Percentiles rank a stretch among this genome's conserved stretches.
Conservation (phyloP, 2,888 invertebrate genomes). For the Microctonus brassicae region DNA sequence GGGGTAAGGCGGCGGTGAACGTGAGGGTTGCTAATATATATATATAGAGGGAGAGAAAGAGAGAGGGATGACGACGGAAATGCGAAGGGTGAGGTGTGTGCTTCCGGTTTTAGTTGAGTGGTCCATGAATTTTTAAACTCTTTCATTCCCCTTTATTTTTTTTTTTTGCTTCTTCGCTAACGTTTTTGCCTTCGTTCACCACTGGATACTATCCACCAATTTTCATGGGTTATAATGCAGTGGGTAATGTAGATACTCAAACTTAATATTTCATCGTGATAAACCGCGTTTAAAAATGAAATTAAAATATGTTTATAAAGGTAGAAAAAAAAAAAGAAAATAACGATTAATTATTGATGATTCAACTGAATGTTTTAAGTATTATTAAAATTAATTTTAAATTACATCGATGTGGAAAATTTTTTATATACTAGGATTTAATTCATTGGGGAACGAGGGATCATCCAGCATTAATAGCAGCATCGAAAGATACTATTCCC, state of each 20-base stretch:
- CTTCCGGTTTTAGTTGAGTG: conserved; percentile 63
- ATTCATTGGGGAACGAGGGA: conserved; percentile 2
- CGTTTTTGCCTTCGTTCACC: not conserved
- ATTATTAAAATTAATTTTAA: not conserved
- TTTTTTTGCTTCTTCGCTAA: conserved; percentile 12
- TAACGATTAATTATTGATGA: not conserved
- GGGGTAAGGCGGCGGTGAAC: not conserved
- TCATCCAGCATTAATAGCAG: conserved; percentile 27
- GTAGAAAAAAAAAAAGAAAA: too few relatives aligned
- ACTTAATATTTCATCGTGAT: not conserved
- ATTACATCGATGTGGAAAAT: not conserved
- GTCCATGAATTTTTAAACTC: conserved; percentile 63
- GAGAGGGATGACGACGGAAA: conserved; percentile 6
- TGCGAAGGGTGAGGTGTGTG: conserved; percentile 40
- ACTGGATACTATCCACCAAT: not conserved
- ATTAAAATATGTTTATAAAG: too few relatives aligned
- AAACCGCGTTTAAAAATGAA: conserved; percentile 9
- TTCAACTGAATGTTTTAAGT: not conserved
- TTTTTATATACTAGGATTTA: not conserved
- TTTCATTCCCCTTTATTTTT: conserved; percentile 25
- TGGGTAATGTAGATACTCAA: not conserved
- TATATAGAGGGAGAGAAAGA: too few relatives aligned
- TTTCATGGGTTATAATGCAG: not conserved
- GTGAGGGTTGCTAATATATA: conserved; percentile 8
- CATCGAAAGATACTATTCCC: conserved; percentile 14